Evolutionary conservation across 2,797 vertebrate genomes (phyloP).

Genomic region (Clangula hyemalis): DNA sequence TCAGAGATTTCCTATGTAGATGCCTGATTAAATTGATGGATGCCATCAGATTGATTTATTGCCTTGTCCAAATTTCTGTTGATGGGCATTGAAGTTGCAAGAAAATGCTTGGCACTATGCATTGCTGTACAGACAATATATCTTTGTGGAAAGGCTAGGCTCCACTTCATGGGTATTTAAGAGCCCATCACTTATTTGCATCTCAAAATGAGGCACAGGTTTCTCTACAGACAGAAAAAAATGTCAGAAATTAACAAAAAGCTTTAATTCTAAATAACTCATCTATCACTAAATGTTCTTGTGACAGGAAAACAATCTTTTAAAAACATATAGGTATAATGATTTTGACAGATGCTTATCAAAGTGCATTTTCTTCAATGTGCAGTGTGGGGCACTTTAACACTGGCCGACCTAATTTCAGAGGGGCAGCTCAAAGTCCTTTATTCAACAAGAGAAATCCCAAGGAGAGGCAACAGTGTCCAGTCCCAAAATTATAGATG

Average conservation of each 20-base stretch:
- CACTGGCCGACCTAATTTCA: accelerated
- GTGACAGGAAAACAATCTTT: neutral
- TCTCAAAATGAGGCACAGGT: neutral
- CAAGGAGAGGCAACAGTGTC: neutral
- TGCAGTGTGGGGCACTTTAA: neutral
- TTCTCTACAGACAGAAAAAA: neutral
- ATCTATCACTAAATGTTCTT: neutral
- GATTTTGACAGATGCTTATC: neutral
- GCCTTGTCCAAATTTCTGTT: neutral
- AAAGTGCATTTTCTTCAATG: neutral
- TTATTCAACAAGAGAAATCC: neutral
- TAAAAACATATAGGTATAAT: neutral
- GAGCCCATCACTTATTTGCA: neutral
- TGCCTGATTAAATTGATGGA: neutral
- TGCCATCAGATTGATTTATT: neutral
- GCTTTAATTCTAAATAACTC: neutral
- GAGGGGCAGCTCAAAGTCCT: neutral
- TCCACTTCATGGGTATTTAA: neutral
- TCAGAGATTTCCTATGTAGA: neutral
- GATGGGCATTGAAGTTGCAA: neutral
- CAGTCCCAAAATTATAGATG: neutral
- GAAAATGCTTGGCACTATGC: neutral
- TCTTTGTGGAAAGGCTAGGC: neutral
- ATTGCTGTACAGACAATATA: neutral
- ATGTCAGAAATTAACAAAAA: neutral